phyloP scores from a whole-genome alignment of 2,797 vertebrate species.

The Pseudochaenichthys georgianus region DNA sequence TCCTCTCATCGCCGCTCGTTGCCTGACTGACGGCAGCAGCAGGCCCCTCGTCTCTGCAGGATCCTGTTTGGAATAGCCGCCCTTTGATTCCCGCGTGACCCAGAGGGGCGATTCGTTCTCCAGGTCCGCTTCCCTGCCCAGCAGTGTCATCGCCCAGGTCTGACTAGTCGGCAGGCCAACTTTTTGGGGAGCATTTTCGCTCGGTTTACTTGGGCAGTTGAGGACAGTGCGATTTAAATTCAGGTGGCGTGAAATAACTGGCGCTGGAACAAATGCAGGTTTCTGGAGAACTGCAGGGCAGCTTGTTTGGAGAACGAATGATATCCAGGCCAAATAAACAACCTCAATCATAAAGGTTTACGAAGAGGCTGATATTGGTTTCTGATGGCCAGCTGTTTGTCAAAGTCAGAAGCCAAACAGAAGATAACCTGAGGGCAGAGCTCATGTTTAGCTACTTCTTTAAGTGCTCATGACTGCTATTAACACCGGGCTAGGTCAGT shows the following conservation, averaged over 20 bases:
- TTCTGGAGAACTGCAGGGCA: background rate
- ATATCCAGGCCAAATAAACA: background rate
- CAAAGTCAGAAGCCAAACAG: background rate
- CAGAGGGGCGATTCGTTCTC: slow-evolving; percentile 13
- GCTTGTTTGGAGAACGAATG: slow-evolving; percentile 2
- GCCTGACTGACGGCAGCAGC: slow-evolving; percentile 72
- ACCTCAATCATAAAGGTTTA: slow-evolving; percentile 6
- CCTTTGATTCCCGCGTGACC: slow-evolving; percentile 56
- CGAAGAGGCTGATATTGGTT: background rate
- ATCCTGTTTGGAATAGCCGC: slow-evolving; percentile 51
- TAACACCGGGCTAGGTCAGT: background rate
- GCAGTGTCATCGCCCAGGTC: slow-evolving; percentile 32
- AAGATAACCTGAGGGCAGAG: background rate
- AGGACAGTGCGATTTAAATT: slow-evolving; percentile 24
- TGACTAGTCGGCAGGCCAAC: background rate
- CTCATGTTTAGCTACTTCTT: slow-evolving; percentile 14
- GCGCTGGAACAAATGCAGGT: slow-evolving; percentile 1
- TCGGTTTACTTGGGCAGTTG: slow-evolving; percentile 14
- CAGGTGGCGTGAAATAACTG: slow-evolving; percentile 27
- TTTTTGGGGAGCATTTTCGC: background rate
- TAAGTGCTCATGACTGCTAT: background rate
- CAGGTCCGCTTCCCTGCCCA: slow-evolving; percentile 23
- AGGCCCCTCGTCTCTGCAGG: slow-evolving; percentile 22
- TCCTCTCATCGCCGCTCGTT: slow-evolving; percentile 54
- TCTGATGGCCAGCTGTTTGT: background rate